A percentile compares a stretch with the other conserved stretches of the same genome.
Conservation (phyloP, 37 sponge, comb jelly and placozoan species). For the Chondrilla cf. caribensis region DNA sequence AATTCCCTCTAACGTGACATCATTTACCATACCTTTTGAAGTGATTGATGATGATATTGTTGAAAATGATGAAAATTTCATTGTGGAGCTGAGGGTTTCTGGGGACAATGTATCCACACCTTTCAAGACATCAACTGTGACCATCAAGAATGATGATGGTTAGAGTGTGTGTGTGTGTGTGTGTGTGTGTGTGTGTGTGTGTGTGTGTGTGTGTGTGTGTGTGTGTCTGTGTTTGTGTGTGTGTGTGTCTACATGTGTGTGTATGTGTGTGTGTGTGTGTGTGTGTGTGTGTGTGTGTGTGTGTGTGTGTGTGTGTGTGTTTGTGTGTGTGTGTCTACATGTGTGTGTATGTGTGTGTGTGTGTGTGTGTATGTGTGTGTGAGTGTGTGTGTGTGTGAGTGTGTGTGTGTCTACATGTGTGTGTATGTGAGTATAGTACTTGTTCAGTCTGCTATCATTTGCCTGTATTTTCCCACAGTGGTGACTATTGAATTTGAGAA, state of each 20-base stretch:
- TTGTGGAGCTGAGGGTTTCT: too few relatives aligned
- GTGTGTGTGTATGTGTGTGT: not conserved
- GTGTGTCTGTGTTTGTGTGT: not conserved
- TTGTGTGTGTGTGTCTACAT: not conserved
- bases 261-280: not conserved
- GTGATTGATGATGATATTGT: not conserved
- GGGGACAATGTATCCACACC: not conserved
- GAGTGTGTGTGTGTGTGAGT: too few relatives aligned
- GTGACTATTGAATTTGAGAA: not conserved
- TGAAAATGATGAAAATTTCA: not conserved
- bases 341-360: not conserved
- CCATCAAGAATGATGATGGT: not conserved
- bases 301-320: not conserved
- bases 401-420: not conserved
- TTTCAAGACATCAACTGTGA: not conserved
- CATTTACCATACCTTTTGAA: not conserved
- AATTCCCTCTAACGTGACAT: not conserved
- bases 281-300: not conserved
- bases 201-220: not conserved
- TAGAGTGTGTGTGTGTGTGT: not conserved
- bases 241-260: not conserved
- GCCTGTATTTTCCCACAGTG: not conserved
- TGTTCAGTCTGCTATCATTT: not conserved
- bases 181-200: not conserved
- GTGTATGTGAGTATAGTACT: not conserved